These are phyloP conservation scores for Drosophila macrothrix DNA, from an alignment of 2,888 invertebrate species.

Conservation along the genomic window DNA sequence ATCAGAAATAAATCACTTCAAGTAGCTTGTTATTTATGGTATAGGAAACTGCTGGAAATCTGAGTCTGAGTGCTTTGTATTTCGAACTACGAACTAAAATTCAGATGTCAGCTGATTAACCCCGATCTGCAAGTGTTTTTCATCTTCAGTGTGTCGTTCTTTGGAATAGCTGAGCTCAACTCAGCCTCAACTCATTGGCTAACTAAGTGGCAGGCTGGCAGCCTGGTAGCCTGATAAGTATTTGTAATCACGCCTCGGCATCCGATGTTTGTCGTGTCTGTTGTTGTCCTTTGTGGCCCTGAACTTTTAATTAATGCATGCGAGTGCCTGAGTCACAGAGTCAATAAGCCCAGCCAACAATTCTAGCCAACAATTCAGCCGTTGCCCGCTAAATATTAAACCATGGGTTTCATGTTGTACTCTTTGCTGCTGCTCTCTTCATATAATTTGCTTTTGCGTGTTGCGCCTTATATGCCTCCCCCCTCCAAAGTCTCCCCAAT, in stretches of 20 bases:
- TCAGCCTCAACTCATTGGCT: neutral
- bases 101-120: neutral
- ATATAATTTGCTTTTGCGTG: conserved; percentile 19
- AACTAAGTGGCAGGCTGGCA: neutral
- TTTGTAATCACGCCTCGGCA: conserved; percentile 42
- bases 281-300: conserved; percentile 36
- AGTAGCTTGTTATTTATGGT: neutral
- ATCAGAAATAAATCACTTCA: no score
- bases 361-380: conserved; percentile 11
- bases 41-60: neutral
- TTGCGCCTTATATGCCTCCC: neutral
- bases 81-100: neutral
- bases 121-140: neutral
- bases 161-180: neutral
- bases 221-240: conserved; percentile 9
- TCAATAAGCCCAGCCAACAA: conserved; percentile 9
- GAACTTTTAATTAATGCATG: conserved; percentile 77
- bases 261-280: conserved; percentile 24
- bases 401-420: conserved; percentile 18
- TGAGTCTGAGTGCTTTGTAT: neutral
- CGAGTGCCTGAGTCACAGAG: conserved; percentile 49
- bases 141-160: neutral
- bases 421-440: conserved; percentile 11
- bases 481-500: neutral
- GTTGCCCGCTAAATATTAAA: conserved; percentile 6